These are phyloP conservation scores for Conistra vaccinii DNA, from an alignment of 2,888 invertebrate genomes.

Conservation along the genomic window DNA sequence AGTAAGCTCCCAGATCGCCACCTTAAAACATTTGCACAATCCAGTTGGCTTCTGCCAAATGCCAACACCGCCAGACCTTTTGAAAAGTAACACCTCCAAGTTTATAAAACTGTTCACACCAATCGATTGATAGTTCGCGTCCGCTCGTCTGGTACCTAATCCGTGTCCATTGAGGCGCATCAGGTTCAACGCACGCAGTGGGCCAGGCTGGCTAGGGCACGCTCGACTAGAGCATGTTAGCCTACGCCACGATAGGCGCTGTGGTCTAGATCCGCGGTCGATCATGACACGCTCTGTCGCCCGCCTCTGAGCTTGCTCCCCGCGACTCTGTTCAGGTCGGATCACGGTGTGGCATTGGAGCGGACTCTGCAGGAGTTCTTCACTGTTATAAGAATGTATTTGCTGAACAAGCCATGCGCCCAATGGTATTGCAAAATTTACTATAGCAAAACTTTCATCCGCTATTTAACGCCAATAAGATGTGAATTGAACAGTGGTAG, in stretches of 20 bases:
- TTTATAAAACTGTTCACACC: constrained; percentile 27
- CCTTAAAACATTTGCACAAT: background rate
- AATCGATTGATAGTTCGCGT: constrained; percentile 46
- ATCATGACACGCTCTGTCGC: constrained; percentile 82
- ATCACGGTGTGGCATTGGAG: constrained; percentile 21
- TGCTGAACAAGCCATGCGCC: background rate
- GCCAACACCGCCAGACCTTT: background rate
- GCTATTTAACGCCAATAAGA: background rate
- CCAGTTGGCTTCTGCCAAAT: constrained; percentile 1
- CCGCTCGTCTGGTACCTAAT: constrained; percentile 57
- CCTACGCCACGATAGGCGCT: constrained; percentile 61
- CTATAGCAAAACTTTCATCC: background rate
- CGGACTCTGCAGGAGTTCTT: constrained; percentile 7
- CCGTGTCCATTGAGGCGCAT: constrained; percentile 64
- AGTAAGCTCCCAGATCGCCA: background rate
- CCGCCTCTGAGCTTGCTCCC: constrained; percentile 71
- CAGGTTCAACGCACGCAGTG: constrained; percentile 71
- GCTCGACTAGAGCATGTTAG: constrained; percentile 57
- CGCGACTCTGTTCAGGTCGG: constrained; percentile 55
- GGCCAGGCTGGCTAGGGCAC: constrained; percentile 57
- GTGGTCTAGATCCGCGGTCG: constrained; percentile 73
- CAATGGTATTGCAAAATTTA: no score
- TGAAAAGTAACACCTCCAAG: background rate
- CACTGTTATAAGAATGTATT: background rate
- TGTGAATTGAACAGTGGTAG: no score